Base-by-base conservation (phyloP, 2,888 invertebrate genomes). In the Euzophera pinguis region DNA sequence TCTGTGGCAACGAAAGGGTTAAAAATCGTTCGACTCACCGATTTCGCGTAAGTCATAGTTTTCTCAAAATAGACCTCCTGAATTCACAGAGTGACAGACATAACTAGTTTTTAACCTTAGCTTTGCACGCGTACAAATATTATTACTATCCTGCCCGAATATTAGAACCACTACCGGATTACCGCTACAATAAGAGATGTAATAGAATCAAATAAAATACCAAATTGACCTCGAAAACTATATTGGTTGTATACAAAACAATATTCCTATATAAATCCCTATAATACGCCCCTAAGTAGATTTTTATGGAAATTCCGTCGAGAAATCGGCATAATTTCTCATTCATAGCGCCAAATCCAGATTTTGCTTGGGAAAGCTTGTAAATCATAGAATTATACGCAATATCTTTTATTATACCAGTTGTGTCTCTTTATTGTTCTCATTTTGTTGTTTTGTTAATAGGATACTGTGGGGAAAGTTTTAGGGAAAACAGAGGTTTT, bases 301-400 rank as follows among this genome's bases (percentile, higher is more conserved):
- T 65, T 72, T 73, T 72, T 73, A 72, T 72, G 72, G 60, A 66
- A 71, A 72, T 22, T 73, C 51, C 55, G 53, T 49, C 56, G 59
- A 59, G 52, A 61, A 61, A 54, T 49, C 61, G 55, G 59, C 63
- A 70, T 62, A 60, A 62, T 71, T 71, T 61, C 61, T 64, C 61
- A 67, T 69, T 67, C 66, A 67, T 71, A 61, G 63, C 64, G 60
- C 65, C 66, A 65, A 67, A 67, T 64, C 53, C 63, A 55, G 64
- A 67, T 67, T 61, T 62, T 38, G 35, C 38, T 50, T 14, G 48
- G 49, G 42, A 22, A 34, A 50, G 38, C 17, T 45, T 52, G 52
- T 59, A 58, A 57, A 58, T 59, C 59, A 57, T 53, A 32, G 52
- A 47, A 58, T 59, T 58, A 59, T 57, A 52, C 55, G 52, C 49